Conservation (phyloP, 1,140 invertebrate genomes). For the Drosophila yakuba region DNA sequence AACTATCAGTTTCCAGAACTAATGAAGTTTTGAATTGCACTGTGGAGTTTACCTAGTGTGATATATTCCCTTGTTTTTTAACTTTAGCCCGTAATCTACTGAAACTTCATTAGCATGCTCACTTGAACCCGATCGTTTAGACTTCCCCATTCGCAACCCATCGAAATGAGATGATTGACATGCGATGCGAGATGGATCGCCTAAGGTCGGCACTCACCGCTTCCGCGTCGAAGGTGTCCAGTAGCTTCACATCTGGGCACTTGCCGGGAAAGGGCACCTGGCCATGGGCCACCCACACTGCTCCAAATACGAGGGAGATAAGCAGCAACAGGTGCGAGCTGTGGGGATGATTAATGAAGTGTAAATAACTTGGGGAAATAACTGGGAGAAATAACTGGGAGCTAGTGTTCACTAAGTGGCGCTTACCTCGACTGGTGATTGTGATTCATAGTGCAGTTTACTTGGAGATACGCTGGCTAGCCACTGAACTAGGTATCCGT, state of each 20-base stretch:
- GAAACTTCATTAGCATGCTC: too few relatives aligned
- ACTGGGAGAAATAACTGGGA: neutral
- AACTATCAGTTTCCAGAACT: too few relatives aligned
- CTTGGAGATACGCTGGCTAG: neutral
- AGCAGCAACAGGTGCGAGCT: slow-evolving; percentile 45
- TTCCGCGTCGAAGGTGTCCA: slow-evolving; percentile 86
- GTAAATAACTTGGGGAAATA: neutral
- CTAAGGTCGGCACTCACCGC: slow-evolving; percentile 85
- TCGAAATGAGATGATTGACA: neutral
- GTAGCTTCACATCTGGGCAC: slow-evolving; percentile 88
- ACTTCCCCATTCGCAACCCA: too few relatives aligned
- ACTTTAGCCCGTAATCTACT: too few relatives aligned
- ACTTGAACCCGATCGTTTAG: too few relatives aligned
- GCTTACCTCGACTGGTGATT: slow-evolving; percentile 28
- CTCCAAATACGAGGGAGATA: slow-evolving; percentile 29
- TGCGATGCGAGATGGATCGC: neutral
- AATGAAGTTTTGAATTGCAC: too few relatives aligned
- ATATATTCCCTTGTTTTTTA: too few relatives aligned
- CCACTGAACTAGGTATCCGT: slow-evolving; percentile 9
- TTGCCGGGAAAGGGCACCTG: slow-evolving; percentile 88
- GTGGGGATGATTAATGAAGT: slow-evolving; percentile 6
- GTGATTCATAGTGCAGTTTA: slow-evolving; percentile 28
- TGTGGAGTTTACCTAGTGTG: too few relatives aligned
- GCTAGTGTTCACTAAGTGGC: neutral
- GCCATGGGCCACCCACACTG: slow-evolving; percentile 55